Conservation (phyloP, 2,113 vertebrate genomes). For the Antigone vipio region DNA sequence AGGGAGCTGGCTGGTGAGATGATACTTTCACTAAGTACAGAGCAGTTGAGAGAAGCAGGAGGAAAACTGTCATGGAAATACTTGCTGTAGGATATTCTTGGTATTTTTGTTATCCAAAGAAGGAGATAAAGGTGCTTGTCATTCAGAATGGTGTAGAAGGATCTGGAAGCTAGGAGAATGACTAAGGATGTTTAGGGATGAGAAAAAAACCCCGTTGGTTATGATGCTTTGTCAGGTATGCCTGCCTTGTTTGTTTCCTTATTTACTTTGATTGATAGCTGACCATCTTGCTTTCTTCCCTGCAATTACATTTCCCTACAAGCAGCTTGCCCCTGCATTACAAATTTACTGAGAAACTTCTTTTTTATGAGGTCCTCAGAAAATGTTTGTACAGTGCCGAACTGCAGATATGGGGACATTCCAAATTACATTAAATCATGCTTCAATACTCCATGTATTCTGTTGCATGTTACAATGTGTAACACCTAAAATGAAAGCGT, state of each 20-base stretch:
- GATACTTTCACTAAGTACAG: neutral
- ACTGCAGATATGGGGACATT: neutral
- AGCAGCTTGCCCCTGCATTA: neutral
- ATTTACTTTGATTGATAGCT: neutral
- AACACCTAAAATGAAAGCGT: neutral
- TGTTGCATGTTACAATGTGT: neutral
- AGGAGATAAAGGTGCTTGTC: neutral
- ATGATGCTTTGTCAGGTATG: neutral
- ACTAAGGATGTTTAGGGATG: neutral
- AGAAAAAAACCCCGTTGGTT: neutral
- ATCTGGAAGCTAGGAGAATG: neutral
- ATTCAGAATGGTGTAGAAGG: neutral
- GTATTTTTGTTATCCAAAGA: neutral
- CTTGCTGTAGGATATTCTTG: neutral
- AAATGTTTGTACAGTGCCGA: neutral
- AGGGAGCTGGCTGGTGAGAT: rapidly evolving
- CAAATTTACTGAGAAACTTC: neutral
- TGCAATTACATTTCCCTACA: neutral
- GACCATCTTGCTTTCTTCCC: neutral
- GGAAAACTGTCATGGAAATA: neutral
- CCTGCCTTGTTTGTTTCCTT: neutral
- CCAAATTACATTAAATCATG: neutral
- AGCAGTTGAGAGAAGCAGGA: neutral
- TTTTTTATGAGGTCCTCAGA: neutral
- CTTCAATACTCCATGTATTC: neutral